Evolutionary conservation across 2,888 invertebrate species (phyloP), one percentile per base, ranked within the genome.

Genomic region (Macrophya annulata): DNA sequence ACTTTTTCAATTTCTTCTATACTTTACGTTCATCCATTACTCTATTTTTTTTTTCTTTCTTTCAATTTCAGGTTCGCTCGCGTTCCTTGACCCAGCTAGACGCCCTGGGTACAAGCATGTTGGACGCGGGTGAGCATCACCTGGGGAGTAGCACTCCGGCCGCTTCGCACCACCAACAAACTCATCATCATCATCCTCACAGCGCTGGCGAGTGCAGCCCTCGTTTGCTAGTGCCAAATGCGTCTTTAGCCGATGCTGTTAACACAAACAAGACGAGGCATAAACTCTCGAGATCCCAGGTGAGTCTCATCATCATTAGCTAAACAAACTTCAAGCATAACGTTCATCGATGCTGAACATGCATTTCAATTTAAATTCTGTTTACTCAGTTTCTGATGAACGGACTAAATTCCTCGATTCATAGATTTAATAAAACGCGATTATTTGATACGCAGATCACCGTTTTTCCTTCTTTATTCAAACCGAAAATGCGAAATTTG

Each of bases 1-100:
- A 9, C 48, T 48, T 48, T 4, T 1, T 1, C 48, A 48, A 55
- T 2, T n/a, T 55, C 55, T 55, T 2, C n/a, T 84, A 17, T 84
- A 17, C 59, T 45, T 17, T 59, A 15, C 25, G 9, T 43, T 84
- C 59, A 65, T 76, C 45, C 76, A 55, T 82, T 51, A 76, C 51
- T 74, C 59, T 68, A 8, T 79, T 9, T 65, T n/a, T n/a, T n/a
- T n/a, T n/a, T n/a, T n/a, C n/a, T n/a, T n/a, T n/a, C n/a, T n/a
- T 51, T 45, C 0, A 85, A 86, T 94, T 94, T 17, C 94, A 96
- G 96, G 95, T 96, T 90, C 96, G 96, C 92, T 96, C 96, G 87
- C 95, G 96, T 92, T 96, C 96, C 93, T 94, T 96, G 91, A 96
- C 96, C 88, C 96, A 96, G 93, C 94, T 96, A 93, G 96, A 96